Evolutionary conservation across 2,888 invertebrate species (phyloP), one percentile per base, ranked within the genome.

Genomic region (Pimpla rufipes): DNA sequence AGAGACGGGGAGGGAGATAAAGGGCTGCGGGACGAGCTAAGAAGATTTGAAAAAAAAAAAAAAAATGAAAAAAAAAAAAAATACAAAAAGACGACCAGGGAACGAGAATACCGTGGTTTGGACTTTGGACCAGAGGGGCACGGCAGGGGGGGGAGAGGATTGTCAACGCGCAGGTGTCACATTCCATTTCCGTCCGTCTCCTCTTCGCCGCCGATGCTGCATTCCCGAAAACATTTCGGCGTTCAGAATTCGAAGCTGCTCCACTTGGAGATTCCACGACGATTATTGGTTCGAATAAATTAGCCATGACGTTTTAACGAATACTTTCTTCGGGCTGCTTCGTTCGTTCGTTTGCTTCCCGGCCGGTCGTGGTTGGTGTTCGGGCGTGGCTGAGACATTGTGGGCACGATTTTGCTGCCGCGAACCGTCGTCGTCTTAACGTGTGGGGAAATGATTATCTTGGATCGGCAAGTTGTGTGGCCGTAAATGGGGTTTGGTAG

Each of bases 101-200:
- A 23, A 55, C n/a, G 77, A 64, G 42, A 68, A 52, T 59, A 37
- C 40, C 40, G 40, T 10, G 18, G 8, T 16, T 2, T 18, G 62
- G 40, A 37, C 62, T 40, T 64, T 40, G 62, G 40, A 37, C 37
- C 6, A 67, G 52, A 21, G 2, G 59, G 52, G 50, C 57, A n/a
- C 42, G 37, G 45, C 6, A 45, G 29, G 21, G 68, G 23, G 16
- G 29, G 21, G 68, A 40, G 16, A 59, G 47, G 68, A 77, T 68
- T 67, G 21, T 67, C 45, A 42, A 57, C 47, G 29, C 5, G 50
- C 71, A 79, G 78, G 78, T 71, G 78, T 79, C 78, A 79, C 71
- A 55, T 79, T 73, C 71, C 71, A 66, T 73, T 79, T 71, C 68
- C 50, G 62, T 29, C 42, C 40, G 18, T 64, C 40, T 50, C 8